These are phyloP conservation scores for Arge pagana DNA, from an alignment of 2,888 invertebrate genomes.

Conservation along the genomic window DNA sequence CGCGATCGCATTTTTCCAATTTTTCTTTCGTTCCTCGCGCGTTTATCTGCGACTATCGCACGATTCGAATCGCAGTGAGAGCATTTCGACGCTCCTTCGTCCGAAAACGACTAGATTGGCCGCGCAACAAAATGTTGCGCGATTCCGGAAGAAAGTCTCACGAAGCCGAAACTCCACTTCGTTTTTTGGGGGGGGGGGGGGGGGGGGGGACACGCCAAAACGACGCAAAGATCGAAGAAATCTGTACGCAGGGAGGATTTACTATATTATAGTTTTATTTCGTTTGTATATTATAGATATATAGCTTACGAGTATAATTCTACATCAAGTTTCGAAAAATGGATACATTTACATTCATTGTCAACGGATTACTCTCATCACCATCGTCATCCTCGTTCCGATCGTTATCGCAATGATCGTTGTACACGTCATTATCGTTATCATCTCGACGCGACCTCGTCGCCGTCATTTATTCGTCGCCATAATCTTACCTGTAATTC, in stretches of 20 bases:
- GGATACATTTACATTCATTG: slow-evolving; percentile 60
- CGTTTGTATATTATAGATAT: slow-evolving; percentile 58
- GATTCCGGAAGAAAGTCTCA: too few species aligned
- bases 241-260: not conserved
- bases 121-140: too few species aligned
- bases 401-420: slow-evolving; percentile 3
- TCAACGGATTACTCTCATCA: slow-evolving; percentile 55
- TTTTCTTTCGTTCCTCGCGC: too few species aligned
- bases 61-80: too few species aligned
- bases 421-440: slow-evolving; percentile 1
- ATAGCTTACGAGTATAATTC: slow-evolving; percentile 59
- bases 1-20: too few species aligned
- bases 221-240: slow-evolving; percentile 1
- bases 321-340: slow-evolving; percentile 58
- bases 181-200: too few species aligned
- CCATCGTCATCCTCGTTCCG: slow-evolving; percentile 35
- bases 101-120: too few species aligned
- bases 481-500: slow-evolving; percentile 17
- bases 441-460: slow-evolving; percentile 4
- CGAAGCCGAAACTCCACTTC: too few species aligned
- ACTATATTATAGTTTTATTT: slow-evolving; percentile 49
- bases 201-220: too few species aligned
- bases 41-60: too few species aligned
- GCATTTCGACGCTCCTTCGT: too few species aligned
- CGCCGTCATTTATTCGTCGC: slow-evolving; percentile 7